phyloP scores from a whole-genome alignment of 2,113 vertebrate species.

The Platichthys flesus region DNA sequence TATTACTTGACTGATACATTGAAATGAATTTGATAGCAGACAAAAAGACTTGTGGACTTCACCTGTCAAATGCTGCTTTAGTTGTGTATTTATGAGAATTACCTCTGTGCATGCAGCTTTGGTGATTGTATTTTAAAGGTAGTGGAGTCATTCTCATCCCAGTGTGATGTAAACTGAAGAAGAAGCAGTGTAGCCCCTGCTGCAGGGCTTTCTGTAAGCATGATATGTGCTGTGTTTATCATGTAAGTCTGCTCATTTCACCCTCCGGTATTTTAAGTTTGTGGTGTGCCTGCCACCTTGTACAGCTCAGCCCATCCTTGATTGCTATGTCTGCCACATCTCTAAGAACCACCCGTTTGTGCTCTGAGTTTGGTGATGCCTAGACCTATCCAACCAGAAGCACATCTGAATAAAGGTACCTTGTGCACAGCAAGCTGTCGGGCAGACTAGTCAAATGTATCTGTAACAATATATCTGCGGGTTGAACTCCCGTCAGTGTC shows the following conservation, averaged over 20 bases:
- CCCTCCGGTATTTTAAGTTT: not conserved
- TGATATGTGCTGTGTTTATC: not conserved
- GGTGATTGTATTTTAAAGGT: conserved; percentile 2
- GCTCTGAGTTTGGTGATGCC: not conserved
- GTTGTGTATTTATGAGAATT: too few species aligned
- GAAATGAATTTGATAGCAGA: too few species aligned
- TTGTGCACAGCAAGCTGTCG: too few species aligned
- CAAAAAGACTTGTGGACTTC: too few species aligned
- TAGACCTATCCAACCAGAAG: not conserved
- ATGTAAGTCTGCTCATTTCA: not conserved
- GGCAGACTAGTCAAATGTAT: too few species aligned
- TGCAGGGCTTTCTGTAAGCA: not conserved
- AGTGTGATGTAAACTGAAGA: not conserved
- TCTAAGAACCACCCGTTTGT: not conserved
- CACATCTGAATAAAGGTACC: not conserved
- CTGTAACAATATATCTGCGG: too few species aligned
- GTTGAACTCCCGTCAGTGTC: too few species aligned
- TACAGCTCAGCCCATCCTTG: not conserved
- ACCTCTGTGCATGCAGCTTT: not conserved
- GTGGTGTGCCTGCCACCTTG: not conserved
- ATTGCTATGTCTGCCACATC: not conserved
- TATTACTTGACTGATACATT: too few species aligned
- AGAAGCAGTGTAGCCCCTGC: not conserved
- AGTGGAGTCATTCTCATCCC: not conserved
- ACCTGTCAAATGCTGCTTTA: too few species aligned